phyloP scores from a whole-genome alignment of 2,888 invertebrate genomes.

The Fragum sueziense region DNA sequence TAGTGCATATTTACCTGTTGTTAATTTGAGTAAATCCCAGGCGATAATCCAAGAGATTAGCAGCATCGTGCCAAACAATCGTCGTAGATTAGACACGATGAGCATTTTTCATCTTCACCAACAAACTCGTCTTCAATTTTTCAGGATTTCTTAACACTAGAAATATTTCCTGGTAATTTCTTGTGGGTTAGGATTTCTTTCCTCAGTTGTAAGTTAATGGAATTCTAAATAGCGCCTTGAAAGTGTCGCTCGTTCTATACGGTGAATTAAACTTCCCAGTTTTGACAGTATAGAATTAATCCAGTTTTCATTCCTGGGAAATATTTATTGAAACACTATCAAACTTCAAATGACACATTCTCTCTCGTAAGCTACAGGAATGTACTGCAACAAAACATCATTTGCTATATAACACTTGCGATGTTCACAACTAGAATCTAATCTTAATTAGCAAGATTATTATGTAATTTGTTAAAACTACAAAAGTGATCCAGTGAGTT shows the following conservation, averaged over 20 bases:
- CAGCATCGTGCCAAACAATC: slow-evolving; percentile 3
- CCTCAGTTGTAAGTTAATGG: slow-evolving; percentile 5
- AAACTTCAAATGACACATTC: too few relatives aligned
- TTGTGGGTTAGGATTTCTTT: not conserved
- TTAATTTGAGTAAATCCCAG: slow-evolving; percentile 13
- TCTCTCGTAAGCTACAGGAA: too few relatives aligned
- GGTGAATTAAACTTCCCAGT: slow-evolving; percentile 7
- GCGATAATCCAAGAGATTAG: slow-evolving; percentile 15
- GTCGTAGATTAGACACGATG: slow-evolving; percentile 3
- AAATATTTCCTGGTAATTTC: not conserved
- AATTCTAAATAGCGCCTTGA: slow-evolving; percentile 6
- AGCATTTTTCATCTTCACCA: slow-evolving; percentile 15
- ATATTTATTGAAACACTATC: not conserved
- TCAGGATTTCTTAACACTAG: not conserved
- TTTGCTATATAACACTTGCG: too few relatives aligned
- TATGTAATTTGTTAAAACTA: too few relatives aligned
- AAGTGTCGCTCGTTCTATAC: not conserved
- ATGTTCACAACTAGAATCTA: too few relatives aligned
- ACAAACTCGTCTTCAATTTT: not conserved
- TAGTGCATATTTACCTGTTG: slow-evolving; percentile 20
- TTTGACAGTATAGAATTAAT: not conserved
- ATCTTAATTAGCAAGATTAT: too few relatives aligned
- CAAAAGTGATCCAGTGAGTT: too few relatives aligned
- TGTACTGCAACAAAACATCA: too few relatives aligned
- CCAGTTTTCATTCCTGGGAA: not conserved